A percentile compares a stretch with the other conserved stretches of the same genome.
These are phyloP conservation scores for Acrocephalus scirpaceus DNA, from an alignment of 2,797 vertebrate species.

Conservation along the genomic window DNA sequence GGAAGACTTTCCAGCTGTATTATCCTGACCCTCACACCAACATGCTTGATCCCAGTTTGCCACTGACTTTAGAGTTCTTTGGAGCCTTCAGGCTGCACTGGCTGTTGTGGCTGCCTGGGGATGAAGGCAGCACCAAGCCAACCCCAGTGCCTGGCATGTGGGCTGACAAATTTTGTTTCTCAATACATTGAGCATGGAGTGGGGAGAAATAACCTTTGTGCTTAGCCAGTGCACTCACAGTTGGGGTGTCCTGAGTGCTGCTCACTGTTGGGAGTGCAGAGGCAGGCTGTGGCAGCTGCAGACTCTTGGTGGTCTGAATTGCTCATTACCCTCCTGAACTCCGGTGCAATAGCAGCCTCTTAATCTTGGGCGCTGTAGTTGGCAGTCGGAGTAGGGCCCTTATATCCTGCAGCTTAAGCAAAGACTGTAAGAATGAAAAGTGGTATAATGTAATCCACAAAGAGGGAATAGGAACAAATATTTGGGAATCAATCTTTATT, in stretches of 20 bases:
- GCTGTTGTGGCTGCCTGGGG: fast-evolving
- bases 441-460: conserved; percentile 52
- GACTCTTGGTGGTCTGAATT: conserved; percentile 50
- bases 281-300: conserved; percentile 2
- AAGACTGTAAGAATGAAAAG: conserved; percentile 47
- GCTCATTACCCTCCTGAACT: conserved; percentile 45
- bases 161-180: background rate
- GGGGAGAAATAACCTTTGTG: background rate
- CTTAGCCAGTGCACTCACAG: background rate
- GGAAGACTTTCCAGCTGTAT: background rate
- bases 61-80: background rate
- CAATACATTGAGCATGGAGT: background rate
- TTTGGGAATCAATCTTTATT: conserved; percentile 60
- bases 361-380: conserved; percentile 15
- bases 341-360: background rate
- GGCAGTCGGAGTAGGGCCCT: background rate
- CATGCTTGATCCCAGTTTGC: background rate
- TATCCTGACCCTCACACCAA: background rate
- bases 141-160: fast-evolving
- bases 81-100: background rate
- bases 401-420: conserved; percentile 43
- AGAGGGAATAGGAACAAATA: conserved; percentile 30
- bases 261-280: background rate
- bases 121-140: background rate
- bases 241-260: background rate